Conservation (phyloP, 1,140 invertebrate genomes). For the Harlomillsia oculata region DNA sequence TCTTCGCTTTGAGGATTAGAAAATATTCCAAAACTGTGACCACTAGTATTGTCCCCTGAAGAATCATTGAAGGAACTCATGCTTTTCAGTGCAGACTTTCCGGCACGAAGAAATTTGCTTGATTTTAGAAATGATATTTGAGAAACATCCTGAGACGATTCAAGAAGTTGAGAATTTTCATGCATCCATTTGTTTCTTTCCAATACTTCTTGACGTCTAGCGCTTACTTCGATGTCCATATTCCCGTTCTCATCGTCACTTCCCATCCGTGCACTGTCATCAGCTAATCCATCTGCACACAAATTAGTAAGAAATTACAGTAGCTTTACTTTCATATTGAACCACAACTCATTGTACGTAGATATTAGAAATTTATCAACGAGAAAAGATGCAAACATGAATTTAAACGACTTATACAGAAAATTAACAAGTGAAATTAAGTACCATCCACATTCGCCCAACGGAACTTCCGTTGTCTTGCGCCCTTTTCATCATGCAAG, state of each 20-base stretch:
- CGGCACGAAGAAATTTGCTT: not conserved
- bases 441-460: slow-evolving; percentile 59
- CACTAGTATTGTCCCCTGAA: not conserved
- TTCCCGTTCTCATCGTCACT: not conserved
- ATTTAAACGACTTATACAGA: slow-evolving; percentile 20
- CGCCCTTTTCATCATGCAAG: slow-evolving; percentile 57
- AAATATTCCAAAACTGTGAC: not conserved
- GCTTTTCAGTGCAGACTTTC: slow-evolving; percentile 9
- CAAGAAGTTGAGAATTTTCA: slow-evolving; percentile 23
- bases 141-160: slow-evolving; percentile 10
- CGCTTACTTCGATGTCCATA: slow-evolving; percentile 50
- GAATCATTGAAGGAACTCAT: slow-evolving; percentile 1
- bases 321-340: not conserved
- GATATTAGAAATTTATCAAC: not conserved
- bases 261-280: slow-evolving; percentile 38
- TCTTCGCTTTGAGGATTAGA: not conserved
- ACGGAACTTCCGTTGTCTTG: slow-evolving; percentile 63
- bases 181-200: slow-evolving; percentile 41
- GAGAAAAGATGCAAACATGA: slow-evolving; percentile 2
- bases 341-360: not conserved
- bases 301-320: slow-evolving; percentile 3
- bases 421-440: not conserved
- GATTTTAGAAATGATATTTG: slow-evolving; percentile 3
- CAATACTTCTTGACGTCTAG: slow-evolving; percentile 49
- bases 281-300: slow-evolving; percentile 41